Percentiles rank a stretch among this genome's conserved stretches.
Conservation (phyloP, 2,797 vertebrate genomes). For the Lepus oiostolus region DNA sequence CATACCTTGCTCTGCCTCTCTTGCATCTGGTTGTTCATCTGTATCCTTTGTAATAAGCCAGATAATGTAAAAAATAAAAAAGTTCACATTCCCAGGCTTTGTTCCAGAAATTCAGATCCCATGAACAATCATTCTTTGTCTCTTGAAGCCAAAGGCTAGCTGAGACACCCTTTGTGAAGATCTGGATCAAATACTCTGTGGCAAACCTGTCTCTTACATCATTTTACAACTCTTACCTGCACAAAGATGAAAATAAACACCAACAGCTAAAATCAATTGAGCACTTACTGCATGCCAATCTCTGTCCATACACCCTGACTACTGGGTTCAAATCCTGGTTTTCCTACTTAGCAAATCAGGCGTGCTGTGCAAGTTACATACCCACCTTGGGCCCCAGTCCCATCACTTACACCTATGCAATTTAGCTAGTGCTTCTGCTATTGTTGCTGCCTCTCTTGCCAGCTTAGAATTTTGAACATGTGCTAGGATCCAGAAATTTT, state of each 20-base stretch:
- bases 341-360: background rate
- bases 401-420: rapidly evolving
- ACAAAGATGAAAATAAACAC: conserved; percentile 70
- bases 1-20: no score
- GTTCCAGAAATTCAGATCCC: conserved; percentile 20
- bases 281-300: conserved; percentile 15
- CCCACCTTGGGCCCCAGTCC: background rate
- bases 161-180: conserved; percentile 44
- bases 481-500: no score
- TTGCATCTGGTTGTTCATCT: no score
- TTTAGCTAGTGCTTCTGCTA: background rate
- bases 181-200: conserved; percentile 23
- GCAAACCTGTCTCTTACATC: conserved; percentile 59
- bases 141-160: conserved; percentile 39
- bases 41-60: no score
- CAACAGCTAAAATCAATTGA: background rate
- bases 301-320: background rate
- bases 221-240: conserved; percentile 42
- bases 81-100: background rate
- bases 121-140: background rate
- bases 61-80: no score
- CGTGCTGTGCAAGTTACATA: background rate
- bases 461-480: background rate
- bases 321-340: conserved; percentile 12
- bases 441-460: background rate